Percentiles rank a stretch among this genome's conserved stretches.
These are phyloP conservation scores for Noctuana brunneofusca DNA, from an alignment of 2,888 invertebrate species.

Conservation along the genomic window DNA sequence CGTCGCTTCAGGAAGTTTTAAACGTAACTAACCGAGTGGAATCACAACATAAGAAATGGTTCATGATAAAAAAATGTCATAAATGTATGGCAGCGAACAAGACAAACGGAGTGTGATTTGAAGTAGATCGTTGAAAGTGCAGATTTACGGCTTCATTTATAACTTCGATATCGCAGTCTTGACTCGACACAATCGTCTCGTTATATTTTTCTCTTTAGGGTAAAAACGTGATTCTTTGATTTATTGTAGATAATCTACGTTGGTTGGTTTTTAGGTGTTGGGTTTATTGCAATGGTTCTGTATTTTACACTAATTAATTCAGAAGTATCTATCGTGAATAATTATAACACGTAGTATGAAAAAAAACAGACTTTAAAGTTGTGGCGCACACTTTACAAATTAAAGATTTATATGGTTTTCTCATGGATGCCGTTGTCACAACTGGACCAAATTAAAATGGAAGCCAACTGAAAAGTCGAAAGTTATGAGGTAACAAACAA, in stretches of 20 bases:
- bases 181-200: slow-evolving; percentile 27
- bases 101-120: slow-evolving; percentile 23
- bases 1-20: neutral
- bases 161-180: slow-evolving; percentile 14
- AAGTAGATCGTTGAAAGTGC: slow-evolving; percentile 25
- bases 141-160: slow-evolving; percentile 33
- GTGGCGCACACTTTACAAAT: too few relatives aligned
- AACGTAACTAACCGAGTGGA: neutral
- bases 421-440: too few relatives aligned
- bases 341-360: too few relatives aligned
- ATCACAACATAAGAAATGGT: slow-evolving; percentile 2
- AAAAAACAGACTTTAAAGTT: too few relatives aligned
- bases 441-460: too few relatives aligned
- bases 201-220: slow-evolving; percentile 21
- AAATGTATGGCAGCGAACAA: slow-evolving; percentile 16
- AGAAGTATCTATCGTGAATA: neutral
- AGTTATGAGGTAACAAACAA: too few relatives aligned
- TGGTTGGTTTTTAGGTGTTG: neutral
- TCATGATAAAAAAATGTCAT: slow-evolving; percentile 16
- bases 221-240: slow-evolving; percentile 21
- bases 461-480: too few relatives aligned
- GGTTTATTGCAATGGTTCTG: neutral
- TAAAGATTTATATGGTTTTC: too few relatives aligned
- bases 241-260: neutral
- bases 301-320: neutral